Evolutionary conservation across 2,113 vertebrate genomes (phyloP).

Genomic region (Calyptommatus sinebrachiatus): DNA sequence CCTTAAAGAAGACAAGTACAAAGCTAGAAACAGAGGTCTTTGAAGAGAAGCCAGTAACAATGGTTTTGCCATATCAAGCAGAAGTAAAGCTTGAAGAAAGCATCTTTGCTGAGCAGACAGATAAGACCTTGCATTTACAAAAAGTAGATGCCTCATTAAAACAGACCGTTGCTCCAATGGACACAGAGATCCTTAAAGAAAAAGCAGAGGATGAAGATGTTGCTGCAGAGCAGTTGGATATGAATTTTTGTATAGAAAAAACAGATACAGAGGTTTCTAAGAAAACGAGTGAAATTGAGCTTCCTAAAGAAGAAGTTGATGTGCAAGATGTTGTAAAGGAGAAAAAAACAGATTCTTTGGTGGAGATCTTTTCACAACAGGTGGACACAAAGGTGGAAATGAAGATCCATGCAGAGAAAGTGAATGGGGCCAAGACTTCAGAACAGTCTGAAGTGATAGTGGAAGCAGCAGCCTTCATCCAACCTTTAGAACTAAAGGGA

Average conservation of each 20-base stretch:
- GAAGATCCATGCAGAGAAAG: neutral
- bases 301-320: neutral
- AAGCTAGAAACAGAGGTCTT: too few species aligned
- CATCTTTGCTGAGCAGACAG: neutral
- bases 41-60: neutral
- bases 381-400: neutral
- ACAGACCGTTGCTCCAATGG: neutral
- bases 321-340: neutral
- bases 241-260: neutral
- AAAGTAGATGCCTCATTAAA: neutral
- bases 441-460: neutral
- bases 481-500: neutral
- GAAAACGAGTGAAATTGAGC: neutral
- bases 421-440: neutral
- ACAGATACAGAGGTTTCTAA: neutral
- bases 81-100: neutral
- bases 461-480: neutral
- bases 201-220: neutral
- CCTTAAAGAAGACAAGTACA: neutral
- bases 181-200: neutral
- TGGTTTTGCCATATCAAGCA: neutral
- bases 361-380: neutral
- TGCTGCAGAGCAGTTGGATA: neutral
- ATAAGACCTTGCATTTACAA: neutral
- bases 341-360: neutral